phyloP scores from a whole-genome alignment of 2,888 invertebrate species.

The Pseudococcus longispinus region DNA sequence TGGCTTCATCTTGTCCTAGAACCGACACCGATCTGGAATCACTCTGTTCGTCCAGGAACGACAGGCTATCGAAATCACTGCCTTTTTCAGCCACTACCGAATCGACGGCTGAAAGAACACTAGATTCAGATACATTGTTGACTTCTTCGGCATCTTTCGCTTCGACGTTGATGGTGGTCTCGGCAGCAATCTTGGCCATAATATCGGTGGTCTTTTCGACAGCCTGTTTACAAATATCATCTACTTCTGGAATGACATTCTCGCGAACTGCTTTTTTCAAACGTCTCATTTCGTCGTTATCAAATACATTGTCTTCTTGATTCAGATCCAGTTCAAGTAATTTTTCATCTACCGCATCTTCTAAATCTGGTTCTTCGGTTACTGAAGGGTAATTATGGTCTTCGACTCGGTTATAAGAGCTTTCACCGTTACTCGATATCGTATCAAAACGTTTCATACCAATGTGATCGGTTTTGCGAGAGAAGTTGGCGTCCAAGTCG shows the following conservation, averaged over 20 bases:
- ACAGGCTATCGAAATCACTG: constrained; percentile 57
- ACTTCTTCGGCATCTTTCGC: background rate
- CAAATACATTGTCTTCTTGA: constrained; percentile 51
- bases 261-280: constrained; percentile 58
- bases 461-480: background rate
- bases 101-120: constrained; percentile 51
- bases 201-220: constrained; percentile 59
- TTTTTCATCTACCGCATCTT: constrained; percentile 36
- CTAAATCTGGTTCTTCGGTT: constrained; percentile 50
- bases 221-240: constrained; percentile 60
- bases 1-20: background rate
- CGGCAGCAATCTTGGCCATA: constrained; percentile 41
- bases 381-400: constrained; percentile 53
- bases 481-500: constrained; percentile 44
- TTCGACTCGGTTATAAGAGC: constrained; percentile 46
- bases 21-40: constrained; percentile 48
- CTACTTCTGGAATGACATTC: constrained; percentile 59
- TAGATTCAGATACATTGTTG: constrained; percentile 50
- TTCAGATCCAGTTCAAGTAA: background rate
- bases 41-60: constrained; percentile 52
- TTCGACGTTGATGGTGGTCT: background rate
- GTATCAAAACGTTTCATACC: constrained; percentile 54
- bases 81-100: constrained; percentile 53
- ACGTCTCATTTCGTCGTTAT: constrained; percentile 44
- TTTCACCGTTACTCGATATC: constrained; percentile 56